These are phyloP conservation scores for Chelon labrosus DNA, from an alignment of 2,797 vertebrate genomes.

Conservation along the genomic window DNA sequence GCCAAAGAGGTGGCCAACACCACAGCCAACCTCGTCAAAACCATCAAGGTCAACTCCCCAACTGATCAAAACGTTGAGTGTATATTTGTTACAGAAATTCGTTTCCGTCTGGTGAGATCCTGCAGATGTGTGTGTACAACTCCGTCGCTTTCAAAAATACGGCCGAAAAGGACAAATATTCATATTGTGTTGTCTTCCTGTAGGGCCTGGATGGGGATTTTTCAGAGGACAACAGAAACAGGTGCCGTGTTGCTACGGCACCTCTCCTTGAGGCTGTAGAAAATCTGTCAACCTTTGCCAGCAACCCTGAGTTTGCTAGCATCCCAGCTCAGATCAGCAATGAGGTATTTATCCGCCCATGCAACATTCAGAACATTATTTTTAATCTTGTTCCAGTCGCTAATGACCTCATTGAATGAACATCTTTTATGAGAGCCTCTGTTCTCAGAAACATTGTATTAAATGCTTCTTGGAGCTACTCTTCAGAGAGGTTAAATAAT, in stretches of 20 bases:
- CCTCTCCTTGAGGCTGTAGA: constrained; percentile 97
- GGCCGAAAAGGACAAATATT: constrained; percentile 15
- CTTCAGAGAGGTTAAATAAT: constrained; percentile 47
- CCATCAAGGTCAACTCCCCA: constrained; percentile 92
- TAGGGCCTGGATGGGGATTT: constrained; percentile 97
- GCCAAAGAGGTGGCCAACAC: constrained; percentile 99
- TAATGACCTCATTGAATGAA: constrained; percentile 4
- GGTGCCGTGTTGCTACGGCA: constrained; percentile 91
- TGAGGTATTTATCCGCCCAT: constrained; percentile 85
- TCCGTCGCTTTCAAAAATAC: constrained; percentile 6
- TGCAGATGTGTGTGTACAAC: constrained; percentile 34
- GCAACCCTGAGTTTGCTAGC: constrained; percentile 98
- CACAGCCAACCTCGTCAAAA: constrained; percentile 98
- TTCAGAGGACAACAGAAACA: constrained; percentile 95
- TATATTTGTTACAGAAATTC: constrained; percentile 55
- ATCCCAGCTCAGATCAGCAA: constrained; percentile 97
- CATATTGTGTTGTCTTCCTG: constrained; percentile 35
- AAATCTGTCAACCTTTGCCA: constrained; percentile 95
- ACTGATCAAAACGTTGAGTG: constrained; percentile 81
- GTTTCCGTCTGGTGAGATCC: constrained; percentile 41
- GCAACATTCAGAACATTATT: constrained; percentile 18
- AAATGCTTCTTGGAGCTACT: constrained; percentile 20
- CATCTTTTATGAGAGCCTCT: constrained; percentile 12
- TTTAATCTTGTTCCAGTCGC: not conserved
- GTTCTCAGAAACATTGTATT: constrained; percentile 29